These are phyloP conservation scores for Dexiosoma caninum DNA, from an alignment of 2,888 invertebrate genomes.

Conservation along the genomic window DNA sequence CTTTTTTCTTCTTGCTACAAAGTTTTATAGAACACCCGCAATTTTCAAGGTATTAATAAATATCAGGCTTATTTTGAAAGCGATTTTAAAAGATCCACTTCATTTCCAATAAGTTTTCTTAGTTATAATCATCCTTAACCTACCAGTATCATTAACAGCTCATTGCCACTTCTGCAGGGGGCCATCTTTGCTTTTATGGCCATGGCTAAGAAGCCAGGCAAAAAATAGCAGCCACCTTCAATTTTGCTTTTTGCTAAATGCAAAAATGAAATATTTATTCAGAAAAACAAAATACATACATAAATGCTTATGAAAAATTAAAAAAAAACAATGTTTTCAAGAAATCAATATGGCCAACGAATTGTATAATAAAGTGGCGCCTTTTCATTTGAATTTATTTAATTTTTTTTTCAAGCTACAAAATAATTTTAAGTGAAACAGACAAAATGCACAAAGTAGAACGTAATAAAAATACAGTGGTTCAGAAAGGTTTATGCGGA, in stretches of 20 bases:
- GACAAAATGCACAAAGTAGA: conserved; percentile 8
- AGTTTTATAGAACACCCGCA: neutral
- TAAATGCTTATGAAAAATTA: conserved; percentile 27
- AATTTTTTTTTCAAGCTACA: neutral
- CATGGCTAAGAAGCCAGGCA: neutral
- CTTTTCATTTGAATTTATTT: no score
- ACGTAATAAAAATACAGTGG: conserved; percentile 36
- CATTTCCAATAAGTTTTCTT: neutral
- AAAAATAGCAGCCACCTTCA: conserved; percentile 50
- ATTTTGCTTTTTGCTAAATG: conserved; percentile 19
- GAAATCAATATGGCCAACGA: conserved; percentile 33
- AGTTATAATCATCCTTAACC: neutral
- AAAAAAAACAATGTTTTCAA: neutral
- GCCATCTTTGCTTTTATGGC: conserved; percentile 62
- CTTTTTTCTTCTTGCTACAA: neutral
- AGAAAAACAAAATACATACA: no score
- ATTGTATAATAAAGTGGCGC: conserved; percentile 53
- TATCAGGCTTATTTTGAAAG: neutral
- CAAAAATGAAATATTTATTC: neutral
- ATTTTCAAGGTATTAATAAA: neutral
- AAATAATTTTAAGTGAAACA: conserved; percentile 28
- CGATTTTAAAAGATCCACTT: neutral
- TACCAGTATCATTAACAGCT: conserved; percentile 72
- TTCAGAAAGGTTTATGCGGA: neutral
- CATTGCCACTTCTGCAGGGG: conserved; percentile 75